These are phyloP conservation scores for Phyllopteryx taeniolatus DNA, from an alignment of 2,113 vertebrate genomes.

Conservation along the genomic window DNA sequence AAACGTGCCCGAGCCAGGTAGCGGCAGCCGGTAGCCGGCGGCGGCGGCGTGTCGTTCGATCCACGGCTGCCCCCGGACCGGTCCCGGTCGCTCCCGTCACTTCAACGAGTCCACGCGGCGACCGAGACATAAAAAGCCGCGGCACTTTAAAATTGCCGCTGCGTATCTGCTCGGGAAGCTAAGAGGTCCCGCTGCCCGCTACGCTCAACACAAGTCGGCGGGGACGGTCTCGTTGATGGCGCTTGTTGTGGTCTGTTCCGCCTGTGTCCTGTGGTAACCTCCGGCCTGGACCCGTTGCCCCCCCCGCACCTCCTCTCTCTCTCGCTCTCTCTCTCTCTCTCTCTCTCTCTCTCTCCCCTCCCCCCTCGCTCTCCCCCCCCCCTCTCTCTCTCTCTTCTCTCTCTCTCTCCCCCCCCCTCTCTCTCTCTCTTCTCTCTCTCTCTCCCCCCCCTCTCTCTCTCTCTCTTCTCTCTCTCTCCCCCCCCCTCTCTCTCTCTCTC, in stretches of 20 bases:
- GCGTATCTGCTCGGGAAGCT: neutral
- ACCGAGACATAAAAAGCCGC: neutral
- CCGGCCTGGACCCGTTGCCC: slow-evolving; percentile 48
- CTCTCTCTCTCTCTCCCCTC: slow-evolving; percentile 16
- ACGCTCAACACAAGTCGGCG: neutral
- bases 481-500: slow-evolving; percentile 10
- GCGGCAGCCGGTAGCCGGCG: no score
- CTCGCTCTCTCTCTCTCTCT: slow-evolving; percentile 20
- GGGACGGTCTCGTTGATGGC: neutral
- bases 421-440: slow-evolving; percentile 21
- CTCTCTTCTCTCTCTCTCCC: slow-evolving; percentile 19
- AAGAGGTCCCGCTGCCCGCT: neutral
- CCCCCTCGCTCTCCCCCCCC: neutral
- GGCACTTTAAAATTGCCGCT: slow-evolving; percentile 26
- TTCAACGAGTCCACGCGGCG: slow-evolving; percentile 7
- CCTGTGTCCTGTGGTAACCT: slow-evolving; percentile 61
- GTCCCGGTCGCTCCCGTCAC: neutral
- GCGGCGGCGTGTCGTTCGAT: neutral
- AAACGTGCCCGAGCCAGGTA: neutral
- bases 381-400: slow-evolving; percentile 16
- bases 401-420: slow-evolving; percentile 15
- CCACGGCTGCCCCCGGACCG: neutral
- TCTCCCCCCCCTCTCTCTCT: neutral
- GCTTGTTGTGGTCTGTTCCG: slow-evolving; percentile 6
- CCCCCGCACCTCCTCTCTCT: slow-evolving; percentile 12